Evolutionary conservation across 2,888 invertebrate genomes (phyloP).

Genomic region (Ichneumon xanthorius): DNA sequence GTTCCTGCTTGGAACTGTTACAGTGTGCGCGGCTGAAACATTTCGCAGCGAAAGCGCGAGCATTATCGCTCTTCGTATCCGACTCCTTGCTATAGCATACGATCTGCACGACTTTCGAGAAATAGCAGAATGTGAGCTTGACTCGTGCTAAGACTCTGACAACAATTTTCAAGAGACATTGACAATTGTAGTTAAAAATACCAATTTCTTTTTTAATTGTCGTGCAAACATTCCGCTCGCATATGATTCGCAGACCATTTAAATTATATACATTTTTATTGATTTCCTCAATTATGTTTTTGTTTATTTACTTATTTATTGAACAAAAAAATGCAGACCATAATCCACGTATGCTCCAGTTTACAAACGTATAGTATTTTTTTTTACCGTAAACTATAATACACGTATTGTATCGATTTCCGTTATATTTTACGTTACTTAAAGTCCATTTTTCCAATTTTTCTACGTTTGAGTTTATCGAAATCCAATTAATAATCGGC

Average conservation of each 20-base stretch:
- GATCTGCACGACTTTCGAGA: not conserved
- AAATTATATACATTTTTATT: not conserved
- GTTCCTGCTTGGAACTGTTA: not conserved
- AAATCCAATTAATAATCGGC: not conserved
- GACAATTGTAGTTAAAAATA: not conserved
- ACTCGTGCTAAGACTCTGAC: not conserved
- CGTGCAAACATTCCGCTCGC: not conserved
- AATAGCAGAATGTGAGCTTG: not conserved
- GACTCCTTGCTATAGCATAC: not conserved
- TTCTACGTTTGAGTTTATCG: not conserved
- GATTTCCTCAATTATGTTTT: no score
- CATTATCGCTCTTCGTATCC: not conserved
- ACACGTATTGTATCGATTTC: no score
- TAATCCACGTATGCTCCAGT: no score
- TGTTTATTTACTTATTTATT: no score
- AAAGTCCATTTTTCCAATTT: not conserved
- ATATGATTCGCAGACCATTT: not conserved
- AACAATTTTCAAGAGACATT: not conserved
- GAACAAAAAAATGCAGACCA: no score
- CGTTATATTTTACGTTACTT: not conserved
- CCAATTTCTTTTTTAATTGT: not conserved
- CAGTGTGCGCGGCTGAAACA: not conserved
- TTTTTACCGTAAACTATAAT: no score
- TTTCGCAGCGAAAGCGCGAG: constrained; percentile 1
- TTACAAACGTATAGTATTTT: no score